Evolutionary conservation across 2,888 invertebrate species (phyloP).

Genomic region (Tholera decimalis): DNA sequence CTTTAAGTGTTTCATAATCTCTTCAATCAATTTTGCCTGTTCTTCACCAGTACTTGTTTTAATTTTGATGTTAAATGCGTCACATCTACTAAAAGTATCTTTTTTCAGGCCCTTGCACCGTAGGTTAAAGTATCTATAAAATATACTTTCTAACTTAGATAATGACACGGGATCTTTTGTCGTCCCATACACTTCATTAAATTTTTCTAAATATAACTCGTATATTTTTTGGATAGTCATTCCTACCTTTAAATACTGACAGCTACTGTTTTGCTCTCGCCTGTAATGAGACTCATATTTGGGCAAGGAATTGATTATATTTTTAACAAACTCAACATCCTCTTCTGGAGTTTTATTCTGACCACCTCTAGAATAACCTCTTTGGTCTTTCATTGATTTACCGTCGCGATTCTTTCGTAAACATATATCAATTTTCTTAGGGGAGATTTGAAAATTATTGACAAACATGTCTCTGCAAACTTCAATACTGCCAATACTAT

Average conservation of each 20-base stretch:
- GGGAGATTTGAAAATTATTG: conserved; percentile 42
- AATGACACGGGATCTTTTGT: conserved; percentile 38
- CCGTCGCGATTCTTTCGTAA: conserved; percentile 27
- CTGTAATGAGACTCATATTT: conserved; percentile 19
- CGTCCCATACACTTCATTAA: conserved; percentile 28
- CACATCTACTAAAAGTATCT: conserved; percentile 45
- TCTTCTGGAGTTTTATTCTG: conserved; percentile 30
- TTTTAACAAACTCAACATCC: conserved; percentile 22
- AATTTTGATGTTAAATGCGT: conserved; percentile 32
- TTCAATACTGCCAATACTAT: conserved; percentile 15
- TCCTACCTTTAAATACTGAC: conserved; percentile 42
- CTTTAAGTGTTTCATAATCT: conserved; percentile 36
- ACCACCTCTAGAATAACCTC: conserved; percentile 25
- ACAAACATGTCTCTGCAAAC: conserved; percentile 42
- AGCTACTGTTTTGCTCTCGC: conserved; percentile 27
- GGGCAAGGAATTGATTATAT: neutral
- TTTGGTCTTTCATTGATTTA: conserved; percentile 21
- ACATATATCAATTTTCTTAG: conserved; percentile 32
- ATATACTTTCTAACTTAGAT: conserved; percentile 40
- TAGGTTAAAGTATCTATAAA: conserved; percentile 49
- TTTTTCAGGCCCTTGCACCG: conserved; percentile 36
- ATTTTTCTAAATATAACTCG: conserved; percentile 43
- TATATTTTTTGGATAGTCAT: conserved; percentile 52
- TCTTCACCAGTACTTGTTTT: conserved; percentile 26
- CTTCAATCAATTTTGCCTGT: conserved; percentile 30